Base-by-base conservation (phyloP, 2,888 invertebrate genomes). In the Lepidonotus clava region DNA sequence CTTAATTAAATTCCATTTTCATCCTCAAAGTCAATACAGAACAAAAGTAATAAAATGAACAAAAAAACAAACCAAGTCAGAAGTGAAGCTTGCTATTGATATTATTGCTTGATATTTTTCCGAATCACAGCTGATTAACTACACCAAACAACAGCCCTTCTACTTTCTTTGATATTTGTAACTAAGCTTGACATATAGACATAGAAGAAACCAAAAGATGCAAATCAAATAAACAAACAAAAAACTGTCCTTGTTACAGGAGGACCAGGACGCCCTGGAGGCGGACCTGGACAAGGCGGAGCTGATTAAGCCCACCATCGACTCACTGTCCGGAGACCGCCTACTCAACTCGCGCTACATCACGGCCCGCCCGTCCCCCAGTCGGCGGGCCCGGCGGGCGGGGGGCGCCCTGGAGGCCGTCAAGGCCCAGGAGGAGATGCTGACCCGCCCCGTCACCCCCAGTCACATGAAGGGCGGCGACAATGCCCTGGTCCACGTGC, bases 221-320 rank as follows among this genome's bases (percentile, higher is more conserved):
- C n/a, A n/a, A n/a, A n/a, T 11, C 46, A 46, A 46, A 46, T 18
- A 46, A 46, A 46, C 46, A 46, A 46, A 46, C 46, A 8, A 11
- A 18, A 8, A 18, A 11, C 46, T 11, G 46, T 18, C 46, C 46
- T 46, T 11, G 8, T 46, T 46, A 18, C 86, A 94, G 94, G 94
- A 95, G 88, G 94, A 94, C 87, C 93, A 94, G 66, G 95, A 95
- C 89, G 93, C 94, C n/a, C 91, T 95, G 91, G 95, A 95, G 88
- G 93, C 94, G n/a, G 95, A 95, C 90, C 91, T 95, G n/a, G 95
- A 95, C 90, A 93, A 94, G 86, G 94, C 94, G 80, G 95, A 95
- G 89, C 91, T 93, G 18, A 90, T 95, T 1, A 90, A 91, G 88
- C 90, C 92, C 0, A 91, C 92, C 86, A 90, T 91, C 2, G 92